Base-by-base conservation (phyloP, 2,113 vertebrate species). In the Pterocles burchelli region DNA sequence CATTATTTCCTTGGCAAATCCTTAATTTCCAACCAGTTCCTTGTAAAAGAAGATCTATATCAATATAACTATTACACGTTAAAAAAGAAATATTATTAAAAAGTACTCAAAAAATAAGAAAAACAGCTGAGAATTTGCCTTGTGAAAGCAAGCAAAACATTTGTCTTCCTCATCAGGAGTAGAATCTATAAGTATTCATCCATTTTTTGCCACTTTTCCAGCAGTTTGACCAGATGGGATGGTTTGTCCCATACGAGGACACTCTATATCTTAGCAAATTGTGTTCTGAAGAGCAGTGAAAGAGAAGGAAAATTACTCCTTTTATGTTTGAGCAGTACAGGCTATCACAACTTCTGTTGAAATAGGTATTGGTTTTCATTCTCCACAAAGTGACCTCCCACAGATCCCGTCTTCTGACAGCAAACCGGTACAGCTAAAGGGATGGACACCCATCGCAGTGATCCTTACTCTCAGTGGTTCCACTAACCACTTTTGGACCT, bases 251-350 rank as follows among this genome's bases (percentile, higher is more conserved):
- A 8, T 46, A 29, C 1, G 1, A 89, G 49, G 45, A 62, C 1
- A 1, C 5, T 13, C 26, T 54, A 1, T 52, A 49, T 70, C 58
- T 76, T 65, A 79, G 58, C 13, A 83, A 88, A 75, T 11, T 57
- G 57, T 48, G 22, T 75, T 94, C 72, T 82, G 66, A 89, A 31
- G 57, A 85, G 21, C 73, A 48, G 33, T 62, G 57, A 85, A 95
- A 63, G 57, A 73, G 52, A 91, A 75, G 34, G 45, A 67, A 87
- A 91, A 91, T 33, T 0, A 29, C 18, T 92, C 34, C 29, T 51
- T 91, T 55, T 66, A n/a, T 45, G 41, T 72, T 85, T 68, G 45
- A 82, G 52, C 61, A 62, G 29, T 63, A 51, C 1, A 3, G 57
- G 48, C 48, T 77, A 43, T 80, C 68, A 71, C 55, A 84, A 5